Evolutionary conservation across 2,888 invertebrate genomes (phyloP), one percentile per base, ranked within the genome.

Genomic region (Petrolisthes manimaculis): DNA sequence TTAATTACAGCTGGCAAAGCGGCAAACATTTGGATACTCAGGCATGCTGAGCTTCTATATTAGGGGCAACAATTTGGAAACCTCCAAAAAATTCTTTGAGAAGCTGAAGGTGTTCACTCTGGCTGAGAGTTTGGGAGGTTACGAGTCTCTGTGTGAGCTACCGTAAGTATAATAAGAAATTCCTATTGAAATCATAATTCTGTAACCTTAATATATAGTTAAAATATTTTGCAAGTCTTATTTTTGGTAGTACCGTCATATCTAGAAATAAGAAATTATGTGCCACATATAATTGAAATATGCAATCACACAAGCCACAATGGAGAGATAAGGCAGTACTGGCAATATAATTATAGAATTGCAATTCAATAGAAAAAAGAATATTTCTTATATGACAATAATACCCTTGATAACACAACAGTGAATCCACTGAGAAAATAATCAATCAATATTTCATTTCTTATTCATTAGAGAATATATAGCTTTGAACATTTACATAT

Each of bases 41-140:
- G 99, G 99, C 5, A 97, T 99, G 94, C 94, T 99, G 92, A 96
- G 97, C 21, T 97, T 99, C 92, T 97, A 96, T 92, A 94, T 98
- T 53, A 95, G 95, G 92, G 98, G 97, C 0, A 96, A 94, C 4
- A 75, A 89, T 55, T 92, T 96, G 71, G 94, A 95, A 86, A 95
- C 97, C 92, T 95, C 97, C 0, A 94, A 94, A 87, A 95, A 94
- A 86, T 96, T 99, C 92, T 93, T 98, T 51, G 95, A 95, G 91
- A 91, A 92, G 21, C 93, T 98, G 56, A 96, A 97, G 94, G 92
- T 97, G 53, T 97, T 98, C 93, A 95, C 95, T 0, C 93, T 98
- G 84, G 99, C 99, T 5, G 99, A 98, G 93, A 98, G 98, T 92
- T 95, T 99, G 89, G 99, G 99, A 82, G 98, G 98, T 86, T 97